These are phyloP conservation scores for Terebella lapidaria DNA, from an alignment of 2,888 invertebrate genomes.

Conservation along the genomic window DNA sequence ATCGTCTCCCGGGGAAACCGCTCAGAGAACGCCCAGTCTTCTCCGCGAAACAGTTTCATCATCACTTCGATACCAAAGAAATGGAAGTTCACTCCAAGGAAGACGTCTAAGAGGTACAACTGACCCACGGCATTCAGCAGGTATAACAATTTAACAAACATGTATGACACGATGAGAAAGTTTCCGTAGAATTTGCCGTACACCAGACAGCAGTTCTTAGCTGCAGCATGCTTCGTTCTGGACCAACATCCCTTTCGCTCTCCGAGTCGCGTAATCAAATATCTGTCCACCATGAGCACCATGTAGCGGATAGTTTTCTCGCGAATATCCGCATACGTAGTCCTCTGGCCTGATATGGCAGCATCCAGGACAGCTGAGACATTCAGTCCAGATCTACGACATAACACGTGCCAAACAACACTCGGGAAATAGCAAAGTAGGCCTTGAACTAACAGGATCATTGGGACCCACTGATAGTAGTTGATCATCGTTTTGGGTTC, in stretches of 20 bases:
- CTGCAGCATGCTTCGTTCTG: constrained; percentile 43
- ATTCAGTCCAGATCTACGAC: constrained; percentile 18
- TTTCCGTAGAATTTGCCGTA: background rate
- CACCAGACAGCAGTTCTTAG: constrained; percentile 43
- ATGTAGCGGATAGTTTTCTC: constrained; percentile 49
- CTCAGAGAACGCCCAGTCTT: constrained; percentile 45
- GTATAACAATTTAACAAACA: constrained; percentile 5
- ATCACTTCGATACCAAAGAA: constrained; percentile 55
- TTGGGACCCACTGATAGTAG: no score
- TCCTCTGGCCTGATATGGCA: constrained; percentile 15
- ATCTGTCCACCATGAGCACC: constrained; percentile 54
- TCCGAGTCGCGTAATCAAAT: constrained; percentile 51
- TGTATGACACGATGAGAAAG: background rate
- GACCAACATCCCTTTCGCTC: constrained; percentile 48
- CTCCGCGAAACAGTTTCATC: constrained; percentile 50
- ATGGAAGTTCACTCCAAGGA: constrained; percentile 47
- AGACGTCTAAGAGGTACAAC: background rate
- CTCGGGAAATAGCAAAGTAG: no score
- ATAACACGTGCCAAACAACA: no score
- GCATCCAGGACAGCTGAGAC: constrained; percentile 21
- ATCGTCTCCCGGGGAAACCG: constrained; percentile 16
- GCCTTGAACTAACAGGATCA: no score
- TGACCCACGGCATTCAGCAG: constrained; percentile 1
- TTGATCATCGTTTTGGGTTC: constrained; percentile 37
- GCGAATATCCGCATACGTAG: constrained; percentile 20